Evolutionary conservation across 2,888 invertebrate genomes (phyloP), one percentile per base, ranked within the genome.

Genomic region (Halocaridina rubra): DNA sequence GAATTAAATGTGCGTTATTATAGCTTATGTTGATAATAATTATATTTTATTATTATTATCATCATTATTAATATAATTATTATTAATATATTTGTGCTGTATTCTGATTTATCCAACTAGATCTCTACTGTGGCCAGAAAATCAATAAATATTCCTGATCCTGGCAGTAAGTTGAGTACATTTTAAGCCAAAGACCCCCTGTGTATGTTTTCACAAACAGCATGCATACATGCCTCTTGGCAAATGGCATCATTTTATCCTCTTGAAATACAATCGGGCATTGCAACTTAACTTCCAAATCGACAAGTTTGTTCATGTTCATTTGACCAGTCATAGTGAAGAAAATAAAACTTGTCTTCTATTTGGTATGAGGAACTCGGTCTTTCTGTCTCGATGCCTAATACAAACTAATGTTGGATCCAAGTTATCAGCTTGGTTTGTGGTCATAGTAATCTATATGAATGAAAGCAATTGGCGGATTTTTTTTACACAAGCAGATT

Each of bases 151-250:
- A n/a, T n/a, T n/a, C n/a, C n/a, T n/a, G n/a, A n/a, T n/a, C n/a
- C n/a, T n/a, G n/a, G n/a, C n/a, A n/a, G n/a, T n/a, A n/a, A n/a
- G n/a, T n/a, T n/a, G n/a, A n/a, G n/a, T n/a, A n/a, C n/a, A n/a
- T n/a, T n/a, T n/a, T n/a, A n/a, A n/a, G n/a, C n/a, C n/a, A n/a
- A n/a, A n/a, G n/a, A n/a, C n/a, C n/a, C n/a, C n/a, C n/a, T n/a
- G n/a, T 99, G 98, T 90, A 99, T 95, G 93, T 99, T 99, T 91
- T 99, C 99, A 84, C 99, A 93, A 0, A 99, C 99, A 2, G 99
- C 99, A 91, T 99, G 99, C 99, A 99, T 99, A 89, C 99, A 99
- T 86, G 99, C 99, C 92, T 99, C 99, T 92, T 99, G 99, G 91
- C 99, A 99, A 90, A 99, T 99, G 78, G 99, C 98, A 92, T 99